Base-by-base conservation (phyloP, 2,797 vertebrate species). In the Cossypha heuglini region DNA sequence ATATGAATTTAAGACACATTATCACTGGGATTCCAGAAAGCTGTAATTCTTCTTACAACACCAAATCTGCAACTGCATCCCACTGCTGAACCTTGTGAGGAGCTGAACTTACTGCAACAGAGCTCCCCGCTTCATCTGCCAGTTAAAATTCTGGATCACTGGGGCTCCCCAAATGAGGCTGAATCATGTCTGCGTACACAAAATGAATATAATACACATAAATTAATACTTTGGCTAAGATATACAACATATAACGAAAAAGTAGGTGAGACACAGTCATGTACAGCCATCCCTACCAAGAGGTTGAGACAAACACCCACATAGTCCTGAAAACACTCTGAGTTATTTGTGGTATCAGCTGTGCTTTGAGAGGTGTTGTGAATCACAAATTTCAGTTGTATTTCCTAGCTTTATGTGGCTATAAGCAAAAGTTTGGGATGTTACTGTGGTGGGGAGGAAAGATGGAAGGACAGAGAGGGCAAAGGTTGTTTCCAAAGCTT, bases 311-410 rank as follows among this genome's bases (percentile, higher is more conserved):
- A 77, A 93, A 88, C 58, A 35, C 82, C 94, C 72, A 93, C 88
- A 51, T 8, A 85, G 82, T 74, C 59, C 79, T 69, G 61, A 71
- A 94, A 88, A 83, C 57, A 54, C 74, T 58, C 48, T 0, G 8
- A 92, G 71, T 90, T 96, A 91, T 91, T 90, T 94, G 86, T 77
- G 66, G 81, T 57, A 57, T 92, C 81, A 77, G 28, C 82, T 80
- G 52, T 19, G 4, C 64, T 89, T 63, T 77, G 51, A 87, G 61
- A 75, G 22, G 25, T 59, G 58, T 31, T 92, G 66, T 79, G 72
- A 93, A 84, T 94, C 94, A 90, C 33, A 87, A 81, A 64, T 86
- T 55, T 55, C 46, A 76, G 28, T 83, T 79, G 54, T 92, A 11
- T 88, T 78, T 92, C 68, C 49, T 19, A 35, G 55, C 21, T 77